Conservation (phyloP, 2,797 vertebrate species). For the Pseudocheirus occidentalis region DNA sequence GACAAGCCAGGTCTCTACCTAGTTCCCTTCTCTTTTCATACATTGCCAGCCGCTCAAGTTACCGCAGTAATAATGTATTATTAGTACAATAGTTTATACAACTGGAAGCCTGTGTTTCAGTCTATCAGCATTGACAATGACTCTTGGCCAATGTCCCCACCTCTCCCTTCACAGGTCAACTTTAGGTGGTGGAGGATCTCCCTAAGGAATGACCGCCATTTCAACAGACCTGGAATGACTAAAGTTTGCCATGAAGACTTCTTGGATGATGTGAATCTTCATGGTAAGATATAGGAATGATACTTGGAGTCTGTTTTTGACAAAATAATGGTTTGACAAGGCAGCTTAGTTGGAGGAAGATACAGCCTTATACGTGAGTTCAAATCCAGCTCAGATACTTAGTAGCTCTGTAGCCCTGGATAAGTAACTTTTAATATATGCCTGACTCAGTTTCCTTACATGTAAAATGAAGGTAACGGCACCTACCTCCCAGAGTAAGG, state of each 20-base stretch:
- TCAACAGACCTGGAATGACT: slow-evolving; percentile 79
- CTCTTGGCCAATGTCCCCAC: slow-evolving; percentile 31
- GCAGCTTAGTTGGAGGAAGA: neutral
- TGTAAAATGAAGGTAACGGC: neutral
- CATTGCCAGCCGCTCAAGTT: neutral
- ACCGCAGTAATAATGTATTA: neutral
- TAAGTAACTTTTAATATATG: neutral
- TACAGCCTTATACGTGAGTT: neutral
- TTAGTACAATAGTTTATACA: neutral
- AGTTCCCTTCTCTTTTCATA: neutral
- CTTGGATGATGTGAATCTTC: slow-evolving; percentile 79
- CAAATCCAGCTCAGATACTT: neutral
- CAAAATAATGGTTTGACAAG: neutral
- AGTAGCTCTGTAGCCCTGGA: too few relatives aligned
- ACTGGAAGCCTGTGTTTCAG: neutral
- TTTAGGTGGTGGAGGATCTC: slow-evolving; percentile 85
- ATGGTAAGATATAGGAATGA: slow-evolving; percentile 74
- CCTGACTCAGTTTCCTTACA: neutral
- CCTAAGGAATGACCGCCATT: slow-evolving; percentile 74
- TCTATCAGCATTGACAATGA: neutral
- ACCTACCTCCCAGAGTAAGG: neutral
- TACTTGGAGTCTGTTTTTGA: neutral
- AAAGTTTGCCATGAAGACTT: slow-evolving; percentile 79
- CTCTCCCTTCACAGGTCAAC: slow-evolving; percentile 72
- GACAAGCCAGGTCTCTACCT: neutral